phyloP scores from a whole-genome alignment of 2,113 vertebrate species.

The Lanius ludovicianus region DNA sequence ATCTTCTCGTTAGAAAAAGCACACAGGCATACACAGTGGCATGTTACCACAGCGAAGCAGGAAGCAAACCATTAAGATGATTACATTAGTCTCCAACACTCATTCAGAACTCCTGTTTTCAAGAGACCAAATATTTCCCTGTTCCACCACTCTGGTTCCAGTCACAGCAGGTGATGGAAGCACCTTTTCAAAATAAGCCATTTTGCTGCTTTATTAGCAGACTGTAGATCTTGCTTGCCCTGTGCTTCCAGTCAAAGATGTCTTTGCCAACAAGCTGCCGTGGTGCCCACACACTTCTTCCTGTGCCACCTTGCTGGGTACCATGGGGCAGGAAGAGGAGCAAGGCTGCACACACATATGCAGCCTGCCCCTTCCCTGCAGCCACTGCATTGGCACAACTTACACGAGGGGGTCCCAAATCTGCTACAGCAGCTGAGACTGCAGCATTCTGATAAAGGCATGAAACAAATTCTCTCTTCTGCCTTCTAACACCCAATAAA shows the following conservation, averaged over 20 bases:
- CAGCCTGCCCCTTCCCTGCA: background rate
- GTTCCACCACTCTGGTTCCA: background rate
- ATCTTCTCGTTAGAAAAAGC: background rate
- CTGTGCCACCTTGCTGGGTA: background rate
- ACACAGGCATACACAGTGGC: background rate
- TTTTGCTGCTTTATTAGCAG: background rate
- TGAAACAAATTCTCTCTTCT: background rate
- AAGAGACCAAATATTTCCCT: background rate
- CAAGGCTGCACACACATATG: rapidly evolving
- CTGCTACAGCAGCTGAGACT: background rate
- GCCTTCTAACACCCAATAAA: background rate
- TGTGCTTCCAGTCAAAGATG: background rate
- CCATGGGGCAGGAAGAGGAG: background rate
- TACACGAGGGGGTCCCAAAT: rapidly evolving
- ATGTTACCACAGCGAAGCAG: background rate
- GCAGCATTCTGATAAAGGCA: background rate
- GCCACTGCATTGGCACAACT: rapidly evolving
- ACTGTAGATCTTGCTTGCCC: background rate
- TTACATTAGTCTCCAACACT: background rate
- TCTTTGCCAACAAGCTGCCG: background rate
- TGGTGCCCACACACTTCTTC: background rate
- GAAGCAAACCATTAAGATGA: background rate
- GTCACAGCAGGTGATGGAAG: background rate
- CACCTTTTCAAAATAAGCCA: background rate
- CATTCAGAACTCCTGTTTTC: background rate